Conservation (phyloP, 2,797 vertebrate species). For the Galaxias olidus region DNA sequence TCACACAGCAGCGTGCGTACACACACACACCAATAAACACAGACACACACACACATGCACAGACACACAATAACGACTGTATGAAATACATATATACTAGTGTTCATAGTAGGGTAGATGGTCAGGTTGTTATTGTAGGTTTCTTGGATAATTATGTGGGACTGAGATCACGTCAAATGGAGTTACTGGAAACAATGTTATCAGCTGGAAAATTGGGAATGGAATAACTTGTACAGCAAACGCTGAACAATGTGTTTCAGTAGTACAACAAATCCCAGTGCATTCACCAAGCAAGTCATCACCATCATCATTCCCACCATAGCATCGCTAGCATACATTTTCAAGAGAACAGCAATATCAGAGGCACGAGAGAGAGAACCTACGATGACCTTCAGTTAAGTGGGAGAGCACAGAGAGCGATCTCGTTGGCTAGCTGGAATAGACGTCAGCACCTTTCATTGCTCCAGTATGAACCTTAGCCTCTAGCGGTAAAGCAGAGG, state of each 20-base stretch:
- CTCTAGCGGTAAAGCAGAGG: slow-evolving; percentile 61
- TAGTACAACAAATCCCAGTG: not conserved
- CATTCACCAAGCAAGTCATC: not conserved
- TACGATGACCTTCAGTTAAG: slow-evolving; percentile 54
- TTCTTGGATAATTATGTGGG: slow-evolving; percentile 71
- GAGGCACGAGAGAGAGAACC: not conserved
- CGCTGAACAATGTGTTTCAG: slow-evolving; percentile 13
- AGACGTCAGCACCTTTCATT: slow-evolving; percentile 68
- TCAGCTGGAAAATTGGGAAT: slow-evolving; percentile 62
- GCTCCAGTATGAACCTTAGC: slow-evolving; percentile 60
- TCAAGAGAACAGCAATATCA: too few species aligned
- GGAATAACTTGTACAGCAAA: slow-evolving; percentile 46
- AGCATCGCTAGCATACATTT: not conserved
- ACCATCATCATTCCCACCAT: not conserved
- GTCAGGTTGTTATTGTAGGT: slow-evolving; percentile 65
- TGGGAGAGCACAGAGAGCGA: slow-evolving; percentile 51
- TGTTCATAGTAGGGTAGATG: too few species aligned
- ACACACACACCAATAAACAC: slow-evolving; percentile 9
- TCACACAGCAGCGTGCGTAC: not conserved
- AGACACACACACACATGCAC: slow-evolving; percentile 7
- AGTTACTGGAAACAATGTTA: slow-evolving; percentile 69
- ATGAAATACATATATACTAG: not conserved
- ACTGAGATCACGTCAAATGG: slow-evolving; percentile 64
- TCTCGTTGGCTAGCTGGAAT: slow-evolving; percentile 68
- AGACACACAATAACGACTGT: slow-evolving; percentile 15